A percentile compares a stretch with the other conserved stretches of the same genome.
phyloP scores from a whole-genome alignment of 2,113 vertebrate species.

The Phylloscopus trochiloides region DNA sequence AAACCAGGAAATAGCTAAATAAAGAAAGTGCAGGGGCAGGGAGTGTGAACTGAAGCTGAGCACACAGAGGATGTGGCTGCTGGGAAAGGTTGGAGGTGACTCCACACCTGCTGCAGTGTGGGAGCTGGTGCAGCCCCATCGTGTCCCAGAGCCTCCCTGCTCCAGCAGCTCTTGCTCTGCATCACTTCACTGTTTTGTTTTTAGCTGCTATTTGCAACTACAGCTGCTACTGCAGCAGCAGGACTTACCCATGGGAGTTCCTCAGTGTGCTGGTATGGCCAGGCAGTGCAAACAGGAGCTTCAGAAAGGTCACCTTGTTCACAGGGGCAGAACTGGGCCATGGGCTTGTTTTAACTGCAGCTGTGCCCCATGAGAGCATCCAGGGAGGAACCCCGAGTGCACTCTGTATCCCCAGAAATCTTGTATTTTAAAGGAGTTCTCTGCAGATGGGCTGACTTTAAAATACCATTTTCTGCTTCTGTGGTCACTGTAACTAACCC shows the following conservation, averaged over 20 bases:
- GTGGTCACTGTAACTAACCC: neutral
- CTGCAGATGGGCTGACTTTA: neutral
- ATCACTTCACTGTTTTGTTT: neutral
- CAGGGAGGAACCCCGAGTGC: accelerated
- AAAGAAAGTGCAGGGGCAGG: neutral
- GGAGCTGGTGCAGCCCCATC: neutral
- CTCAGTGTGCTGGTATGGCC: neutral
- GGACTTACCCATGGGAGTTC: neutral
- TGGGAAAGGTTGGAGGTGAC: neutral
- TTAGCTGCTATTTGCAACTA: neutral
- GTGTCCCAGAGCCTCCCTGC: neutral
- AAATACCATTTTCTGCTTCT: neutral
- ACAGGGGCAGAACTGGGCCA: neutral
- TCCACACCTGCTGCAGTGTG: neutral
- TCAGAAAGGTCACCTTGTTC: neutral
- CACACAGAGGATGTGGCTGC: neutral
- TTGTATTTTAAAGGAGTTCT: neutral
- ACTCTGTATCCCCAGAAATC: neutral
- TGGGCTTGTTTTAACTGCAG: neutral
- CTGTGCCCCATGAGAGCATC: neutral
- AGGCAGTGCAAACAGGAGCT: neutral
- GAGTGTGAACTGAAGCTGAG: neutral
- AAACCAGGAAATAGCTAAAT: neutral
- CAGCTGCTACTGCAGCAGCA: neutral
- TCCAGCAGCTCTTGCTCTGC: neutral